Evolutionary conservation across 1,140 invertebrate species (phyloP).

Genomic region (Chionoecetes opilio): DNA sequence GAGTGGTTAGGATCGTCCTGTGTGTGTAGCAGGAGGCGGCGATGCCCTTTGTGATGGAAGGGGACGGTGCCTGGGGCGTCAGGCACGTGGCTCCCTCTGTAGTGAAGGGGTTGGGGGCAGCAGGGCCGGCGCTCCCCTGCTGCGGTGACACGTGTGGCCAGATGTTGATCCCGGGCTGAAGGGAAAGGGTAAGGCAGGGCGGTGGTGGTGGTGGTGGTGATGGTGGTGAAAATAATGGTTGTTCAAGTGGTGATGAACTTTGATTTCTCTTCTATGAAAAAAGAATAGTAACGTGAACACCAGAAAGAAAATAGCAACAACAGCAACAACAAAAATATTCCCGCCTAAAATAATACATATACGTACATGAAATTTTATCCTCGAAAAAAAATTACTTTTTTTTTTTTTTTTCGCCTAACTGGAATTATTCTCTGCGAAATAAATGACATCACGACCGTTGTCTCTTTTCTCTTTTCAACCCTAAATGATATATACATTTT

Average conservation of each 20-base stretch:
- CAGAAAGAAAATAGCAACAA: background rate
- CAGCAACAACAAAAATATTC: background rate
- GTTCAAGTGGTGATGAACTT: background rate
- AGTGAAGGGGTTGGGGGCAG: background rate
- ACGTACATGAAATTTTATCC: slow-evolving; percentile 19
- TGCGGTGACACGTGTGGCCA: slow-evolving; percentile 1
- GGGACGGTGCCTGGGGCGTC: background rate
- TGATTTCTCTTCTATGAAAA: background rate
- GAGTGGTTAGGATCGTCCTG: background rate
- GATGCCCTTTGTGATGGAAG: background rate
- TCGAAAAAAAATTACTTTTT: too few relatives aligned
- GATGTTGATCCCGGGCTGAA: background rate
- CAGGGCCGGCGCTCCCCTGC: background rate
- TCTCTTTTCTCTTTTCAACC: slow-evolving; percentile 18
- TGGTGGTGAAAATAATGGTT: background rate
- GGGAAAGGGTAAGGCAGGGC: background rate
- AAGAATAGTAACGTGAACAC: background rate
- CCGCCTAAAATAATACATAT: slow-evolving; percentile 11
- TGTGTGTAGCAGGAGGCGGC: background rate
- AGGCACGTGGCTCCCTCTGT: background rate
- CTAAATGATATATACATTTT: slow-evolving; percentile 23
- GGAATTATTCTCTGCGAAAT: slow-evolving; percentile 29
- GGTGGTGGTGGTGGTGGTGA: background rate
- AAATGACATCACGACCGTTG: slow-evolving; percentile 18
- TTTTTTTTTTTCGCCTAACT: background rate